A percentile compares a stretch with the other conserved stretches of the same genome.
Evolutionary conservation across 2,113 vertebrate species (phyloP).

Genomic region (Mesocricetus auratus): DNA sequence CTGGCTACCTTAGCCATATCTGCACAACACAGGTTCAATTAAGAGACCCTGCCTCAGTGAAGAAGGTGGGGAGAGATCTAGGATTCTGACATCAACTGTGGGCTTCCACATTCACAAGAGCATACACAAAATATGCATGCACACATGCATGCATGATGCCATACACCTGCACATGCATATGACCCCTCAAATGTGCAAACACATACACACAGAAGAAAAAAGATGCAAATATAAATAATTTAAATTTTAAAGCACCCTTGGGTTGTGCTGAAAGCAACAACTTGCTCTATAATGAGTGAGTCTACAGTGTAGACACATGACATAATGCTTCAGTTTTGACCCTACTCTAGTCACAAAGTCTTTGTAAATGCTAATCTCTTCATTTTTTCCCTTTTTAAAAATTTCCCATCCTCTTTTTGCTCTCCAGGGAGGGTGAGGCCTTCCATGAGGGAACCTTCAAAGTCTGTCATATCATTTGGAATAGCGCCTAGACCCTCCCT

Average conservation of each 20-base stretch:
- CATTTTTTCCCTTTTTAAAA: no score
- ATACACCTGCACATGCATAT: background rate
- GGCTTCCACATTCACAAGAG: accelerated
- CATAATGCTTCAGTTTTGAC: background rate
- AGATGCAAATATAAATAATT: no score
- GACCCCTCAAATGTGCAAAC: background rate
- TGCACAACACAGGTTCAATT: no score
- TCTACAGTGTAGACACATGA: background rate
- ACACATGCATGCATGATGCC: background rate
- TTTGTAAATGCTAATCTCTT: background rate
- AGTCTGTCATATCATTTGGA: no score
- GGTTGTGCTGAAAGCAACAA: background rate
- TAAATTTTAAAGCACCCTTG: background rate
- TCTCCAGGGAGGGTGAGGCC: no score
- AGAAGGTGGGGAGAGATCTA: background rate
- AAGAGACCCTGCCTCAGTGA: background rate
- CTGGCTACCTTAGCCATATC: background rate
- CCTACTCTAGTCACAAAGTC: background rate
- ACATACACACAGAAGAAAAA: background rate
- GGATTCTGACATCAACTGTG: background rate
- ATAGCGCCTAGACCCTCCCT: no score
- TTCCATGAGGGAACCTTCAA: no score
- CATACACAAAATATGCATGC: background rate
- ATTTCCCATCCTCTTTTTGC: no score
- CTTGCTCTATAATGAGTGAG: background rate